Conservation (phyloP, 2,797 vertebrate genomes). For the Tadarida brasiliensis region DNA sequence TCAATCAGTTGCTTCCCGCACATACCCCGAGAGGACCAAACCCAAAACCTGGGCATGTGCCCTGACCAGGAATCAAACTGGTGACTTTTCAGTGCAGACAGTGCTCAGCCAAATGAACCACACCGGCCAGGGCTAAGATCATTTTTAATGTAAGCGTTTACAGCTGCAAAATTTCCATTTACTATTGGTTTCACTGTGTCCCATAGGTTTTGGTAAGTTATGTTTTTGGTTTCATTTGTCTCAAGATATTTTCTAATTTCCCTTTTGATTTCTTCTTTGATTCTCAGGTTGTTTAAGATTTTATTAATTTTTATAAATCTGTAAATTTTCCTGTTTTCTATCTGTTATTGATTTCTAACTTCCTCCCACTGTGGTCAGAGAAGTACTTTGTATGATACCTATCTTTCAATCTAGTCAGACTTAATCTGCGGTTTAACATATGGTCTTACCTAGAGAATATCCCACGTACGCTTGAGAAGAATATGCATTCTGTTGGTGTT, state of each 20-base stretch:
- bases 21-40: too few species aligned
- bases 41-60: too few species aligned
- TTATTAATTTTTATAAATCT: background rate
- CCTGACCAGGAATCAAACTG: too few species aligned
- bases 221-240: background rate
- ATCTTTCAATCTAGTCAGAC: background rate
- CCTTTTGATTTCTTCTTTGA: background rate
- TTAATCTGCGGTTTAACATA: background rate
- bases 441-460: background rate
- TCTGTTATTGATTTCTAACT: background rate
- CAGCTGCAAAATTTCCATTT: background rate
- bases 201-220: background rate
- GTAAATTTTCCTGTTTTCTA: background rate
- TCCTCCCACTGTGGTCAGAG: background rate
- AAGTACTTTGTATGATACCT: background rate
- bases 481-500: background rate
- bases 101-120: too few species aligned
- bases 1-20: too few species aligned
- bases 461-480: background rate
- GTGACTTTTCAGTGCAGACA: too few species aligned
- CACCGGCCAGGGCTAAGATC: too few species aligned
- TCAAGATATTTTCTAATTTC: background rate
- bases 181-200: background rate
- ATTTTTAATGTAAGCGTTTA: background rate
- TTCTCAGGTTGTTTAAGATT: background rate